Evolutionary conservation across 2,113 vertebrate species (phyloP).

Genomic region (Felis chaus): DNA sequence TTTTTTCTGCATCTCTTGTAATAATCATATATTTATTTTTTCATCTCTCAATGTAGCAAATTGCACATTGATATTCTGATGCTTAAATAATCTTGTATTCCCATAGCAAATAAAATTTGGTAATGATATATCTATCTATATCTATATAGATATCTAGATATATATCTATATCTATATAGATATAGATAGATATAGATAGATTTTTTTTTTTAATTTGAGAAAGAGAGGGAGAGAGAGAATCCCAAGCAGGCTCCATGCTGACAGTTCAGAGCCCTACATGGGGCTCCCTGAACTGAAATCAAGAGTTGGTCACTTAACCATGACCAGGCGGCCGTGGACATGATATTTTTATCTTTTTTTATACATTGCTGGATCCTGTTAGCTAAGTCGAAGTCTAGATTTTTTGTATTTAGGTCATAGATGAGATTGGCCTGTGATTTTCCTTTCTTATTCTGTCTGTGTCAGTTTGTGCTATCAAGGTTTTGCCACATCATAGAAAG

Average conservation of each 20-base stretch:
- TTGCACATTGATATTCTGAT: not conserved
- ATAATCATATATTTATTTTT: not conserved
- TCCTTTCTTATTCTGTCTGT: not conserved
- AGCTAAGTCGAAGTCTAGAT: not conserved
- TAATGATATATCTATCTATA: not conserved
- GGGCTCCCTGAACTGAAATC: no score
- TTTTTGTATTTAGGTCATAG: not conserved
- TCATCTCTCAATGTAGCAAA: not conserved
- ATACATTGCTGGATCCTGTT: not conserved
- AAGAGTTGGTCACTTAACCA: no score
- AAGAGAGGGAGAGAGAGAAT: no score
- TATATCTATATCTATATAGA: not conserved
- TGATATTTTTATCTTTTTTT: not conserved
- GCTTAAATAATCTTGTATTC: not conserved
- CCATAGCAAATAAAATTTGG: not conserved
- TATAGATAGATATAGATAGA: no score
- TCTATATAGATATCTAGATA: not conserved
- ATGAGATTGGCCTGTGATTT: not conserved
- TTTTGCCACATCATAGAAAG: not conserved
- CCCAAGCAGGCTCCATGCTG: no score
- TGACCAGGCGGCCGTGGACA: no score
- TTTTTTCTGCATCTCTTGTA: not conserved
- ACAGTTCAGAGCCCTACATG: no score
- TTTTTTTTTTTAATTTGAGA: no score
- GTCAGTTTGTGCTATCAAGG: not conserved